These are phyloP conservation scores for Trogon surrucura DNA, from an alignment of 2,113 vertebrate species.

Conservation along the genomic window DNA sequence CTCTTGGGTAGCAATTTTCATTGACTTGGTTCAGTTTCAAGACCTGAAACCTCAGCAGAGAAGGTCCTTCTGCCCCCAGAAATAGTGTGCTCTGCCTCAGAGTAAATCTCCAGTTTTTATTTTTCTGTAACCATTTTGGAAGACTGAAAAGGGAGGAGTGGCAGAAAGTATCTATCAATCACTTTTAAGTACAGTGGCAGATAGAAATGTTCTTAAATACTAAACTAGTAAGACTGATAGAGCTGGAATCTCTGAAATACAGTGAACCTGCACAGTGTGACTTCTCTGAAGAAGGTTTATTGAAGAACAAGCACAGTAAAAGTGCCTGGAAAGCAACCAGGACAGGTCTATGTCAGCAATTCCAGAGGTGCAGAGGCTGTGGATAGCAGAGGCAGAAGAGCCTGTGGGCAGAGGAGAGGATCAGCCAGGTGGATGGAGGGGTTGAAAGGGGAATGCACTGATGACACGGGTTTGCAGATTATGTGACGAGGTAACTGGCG, in stretches of 20 bases:
- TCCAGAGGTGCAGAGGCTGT: background rate
- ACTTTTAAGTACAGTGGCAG: background rate
- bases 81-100: background rate
- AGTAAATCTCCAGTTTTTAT: background rate
- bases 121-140: background rate
- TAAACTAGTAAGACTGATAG: background rate
- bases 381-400: background rate
- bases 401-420: background rate
- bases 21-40: background rate
- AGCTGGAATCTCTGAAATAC: background rate
- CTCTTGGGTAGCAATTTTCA: background rate
- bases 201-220: background rate
- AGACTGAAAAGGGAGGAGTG: background rate
- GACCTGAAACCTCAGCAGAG: background rate
- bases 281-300: background rate
- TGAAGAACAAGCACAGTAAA: background rate
- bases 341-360: background rate
- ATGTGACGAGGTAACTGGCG: background rate
- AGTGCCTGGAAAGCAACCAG: background rate
- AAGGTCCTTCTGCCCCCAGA: background rate
- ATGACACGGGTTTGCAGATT: background rate
- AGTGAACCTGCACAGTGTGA: background rate
- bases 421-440: background rate
- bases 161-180: background rate
- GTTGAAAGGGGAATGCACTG: background rate